Base-by-base conservation (phyloP, 2,113 vertebrate species). In the Ictidomys tridecemlineatus region DNA sequence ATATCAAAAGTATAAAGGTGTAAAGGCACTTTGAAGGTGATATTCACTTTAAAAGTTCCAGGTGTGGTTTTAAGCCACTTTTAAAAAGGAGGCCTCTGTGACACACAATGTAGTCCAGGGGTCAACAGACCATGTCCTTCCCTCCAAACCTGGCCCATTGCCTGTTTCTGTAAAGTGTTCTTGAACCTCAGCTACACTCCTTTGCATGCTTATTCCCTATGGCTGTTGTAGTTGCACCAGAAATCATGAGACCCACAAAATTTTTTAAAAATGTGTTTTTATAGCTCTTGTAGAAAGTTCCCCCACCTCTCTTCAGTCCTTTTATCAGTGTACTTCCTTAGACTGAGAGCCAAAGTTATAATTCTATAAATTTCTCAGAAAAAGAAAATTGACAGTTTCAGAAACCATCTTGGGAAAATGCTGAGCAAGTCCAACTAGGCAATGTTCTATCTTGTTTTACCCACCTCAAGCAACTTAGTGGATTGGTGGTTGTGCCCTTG, bases 131-230 rank as follows among this genome's bases (percentile, higher is more conserved):
- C 48, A 78, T 39, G 67, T 78, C 79, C 89, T 93, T 92, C 56
- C 61, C 4, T 5, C 67, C 53, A 89, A 14, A 34, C 85, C n/a
- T 89, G 85, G 34, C 93, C 48, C 4, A 0, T 16, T 42, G 34
- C 30, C 76, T 92, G 30, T 87, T 48, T 95, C 61, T 83, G 42
- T 90, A 28, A 94, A 89, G 45, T 91, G 93, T 82, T 93, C 82
- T 87, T 87, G 89, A 65, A 37, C 90, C 51, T 63, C 77, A 61
- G 24, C 48, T 79, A 22, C 32, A 72, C 37, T 45, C 2, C 1
- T 34, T 39, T 85, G 24, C 67, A 91, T 48, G 28, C 39, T 79
- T 90, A 45, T 14, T 37, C 20, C 24, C 80, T 42, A 3, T 63
- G 48, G 65, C 65, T 76, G 5, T 67, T 65, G 30, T 84, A 42